A percentile compares a stretch with the other conserved stretches of the same genome.
phyloP scores from a whole-genome alignment of 2,797 vertebrate species.

The Pseudochirops cupreus region DNA sequence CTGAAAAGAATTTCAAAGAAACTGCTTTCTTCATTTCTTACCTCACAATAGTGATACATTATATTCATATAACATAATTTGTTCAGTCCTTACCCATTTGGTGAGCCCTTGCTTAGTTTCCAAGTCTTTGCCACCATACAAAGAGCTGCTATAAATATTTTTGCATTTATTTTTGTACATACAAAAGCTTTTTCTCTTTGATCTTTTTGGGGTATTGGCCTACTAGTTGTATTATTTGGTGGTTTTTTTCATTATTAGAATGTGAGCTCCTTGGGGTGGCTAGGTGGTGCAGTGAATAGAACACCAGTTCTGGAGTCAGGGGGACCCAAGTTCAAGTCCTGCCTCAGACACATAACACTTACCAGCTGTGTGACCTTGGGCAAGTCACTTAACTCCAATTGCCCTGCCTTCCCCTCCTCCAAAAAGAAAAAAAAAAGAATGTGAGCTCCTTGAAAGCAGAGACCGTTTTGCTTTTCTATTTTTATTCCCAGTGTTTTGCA shows the following conservation, averaged over 20 bases:
- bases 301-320: too few relatives aligned
- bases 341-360: too few relatives aligned
- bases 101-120: background rate
- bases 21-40: background rate
- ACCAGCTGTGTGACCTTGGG: too few relatives aligned
- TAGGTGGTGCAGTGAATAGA: too few relatives aligned
- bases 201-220: background rate
- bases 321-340: too few relatives aligned
- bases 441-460: background rate
- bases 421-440: background rate
- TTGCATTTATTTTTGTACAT: background rate
- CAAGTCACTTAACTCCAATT: too few relatives aligned
- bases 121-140: background rate
- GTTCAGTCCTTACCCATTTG: background rate
- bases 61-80: background rate
- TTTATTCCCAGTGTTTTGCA: background rate
- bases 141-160: background rate
- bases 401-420: too few relatives aligned
- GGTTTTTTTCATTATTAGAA: background rate
- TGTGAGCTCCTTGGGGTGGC: background rate
- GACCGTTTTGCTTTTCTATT: background rate
- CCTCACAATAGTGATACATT: background rate
- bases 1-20: background rate
- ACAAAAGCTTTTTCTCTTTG: background rate
- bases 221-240: background rate